Percentiles rank a stretch among this genome's conserved stretches.
phyloP scores from a whole-genome alignment of 2,113 vertebrate species.

The Willisornis vidua region DNA sequence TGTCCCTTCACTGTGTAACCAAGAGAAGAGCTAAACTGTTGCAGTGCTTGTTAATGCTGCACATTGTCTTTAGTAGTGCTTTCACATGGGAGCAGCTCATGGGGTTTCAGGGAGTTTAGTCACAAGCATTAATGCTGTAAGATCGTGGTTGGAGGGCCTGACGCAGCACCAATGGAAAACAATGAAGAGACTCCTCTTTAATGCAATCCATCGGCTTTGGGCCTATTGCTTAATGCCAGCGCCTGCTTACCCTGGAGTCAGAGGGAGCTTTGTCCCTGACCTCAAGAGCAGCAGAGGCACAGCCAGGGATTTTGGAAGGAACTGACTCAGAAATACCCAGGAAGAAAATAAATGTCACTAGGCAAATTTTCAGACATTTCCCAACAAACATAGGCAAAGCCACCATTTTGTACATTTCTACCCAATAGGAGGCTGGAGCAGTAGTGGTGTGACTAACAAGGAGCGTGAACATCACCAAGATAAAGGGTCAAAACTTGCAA shows the following conservation, averaged over 20 bases:
- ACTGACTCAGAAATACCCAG: not conserved
- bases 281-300: not conserved
- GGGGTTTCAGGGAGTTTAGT: not conserved
- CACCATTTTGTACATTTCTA: not conserved
- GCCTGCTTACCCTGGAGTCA: not conserved
- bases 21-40: not conserved
- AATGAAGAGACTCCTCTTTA: not conserved
- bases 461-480: not conserved
- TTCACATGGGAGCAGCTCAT: not conserved
- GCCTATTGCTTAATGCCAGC: not conserved
- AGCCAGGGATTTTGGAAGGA: not conserved
- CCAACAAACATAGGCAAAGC: not conserved
- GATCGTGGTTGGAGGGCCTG: not conserved
- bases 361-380: not conserved
- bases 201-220: not conserved
- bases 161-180: not conserved
- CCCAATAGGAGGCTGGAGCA: not conserved
- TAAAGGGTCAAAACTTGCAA: not conserved
- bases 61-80: not conserved
- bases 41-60: not conserved
- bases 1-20: not conserved
- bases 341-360: not conserved
- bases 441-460: not conserved
- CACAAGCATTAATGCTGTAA: not conserved
- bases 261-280: not conserved